Evolutionary conservation across 2,797 vertebrate genomes (phyloP).

Genomic region (Spinus olivaceus): DNA sequence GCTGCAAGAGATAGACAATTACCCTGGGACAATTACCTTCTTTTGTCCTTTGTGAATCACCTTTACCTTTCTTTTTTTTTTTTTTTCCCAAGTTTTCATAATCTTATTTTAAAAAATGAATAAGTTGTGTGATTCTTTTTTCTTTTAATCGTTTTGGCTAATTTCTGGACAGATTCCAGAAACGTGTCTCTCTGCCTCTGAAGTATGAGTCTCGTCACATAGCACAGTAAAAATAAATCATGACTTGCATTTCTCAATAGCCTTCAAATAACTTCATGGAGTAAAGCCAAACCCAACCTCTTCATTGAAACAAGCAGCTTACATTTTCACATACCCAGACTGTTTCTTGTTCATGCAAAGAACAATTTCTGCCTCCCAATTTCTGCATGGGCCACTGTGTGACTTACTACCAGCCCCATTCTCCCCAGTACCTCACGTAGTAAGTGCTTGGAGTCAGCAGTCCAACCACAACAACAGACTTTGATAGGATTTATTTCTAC

Average conservation of each 20-base stretch:
- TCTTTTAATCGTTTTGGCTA: background rate
- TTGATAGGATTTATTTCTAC: slow-evolving; percentile 37
- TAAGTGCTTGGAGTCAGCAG: slow-evolving; percentile 60
- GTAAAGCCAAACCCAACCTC: slow-evolving; percentile 37
- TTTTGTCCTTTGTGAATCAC: background rate
- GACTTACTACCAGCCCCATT: background rate
- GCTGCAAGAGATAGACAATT: background rate
- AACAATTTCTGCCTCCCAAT: background rate
- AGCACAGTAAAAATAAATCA: slow-evolving; percentile 50
- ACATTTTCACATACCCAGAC: background rate
- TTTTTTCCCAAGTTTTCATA: background rate
- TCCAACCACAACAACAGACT: slow-evolving; percentile 18
- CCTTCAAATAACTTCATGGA: slow-evolving; percentile 39
- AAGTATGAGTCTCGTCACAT: slow-evolving; percentile 13
- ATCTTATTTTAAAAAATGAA: background rate
- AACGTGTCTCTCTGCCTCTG: background rate
- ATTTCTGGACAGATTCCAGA: background rate
- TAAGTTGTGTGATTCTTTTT: background rate
- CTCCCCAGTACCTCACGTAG: slow-evolving; percentile 47
- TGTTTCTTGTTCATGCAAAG: background rate
- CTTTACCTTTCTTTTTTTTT: background rate
- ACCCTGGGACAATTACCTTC: background rate
- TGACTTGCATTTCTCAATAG: slow-evolving; percentile 53
- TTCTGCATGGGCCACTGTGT: background rate
- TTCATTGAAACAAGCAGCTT: slow-evolving; percentile 15